Base-by-base conservation (phyloP, 1,140 invertebrate species). In the Tetragnatha versicolor region DNA sequence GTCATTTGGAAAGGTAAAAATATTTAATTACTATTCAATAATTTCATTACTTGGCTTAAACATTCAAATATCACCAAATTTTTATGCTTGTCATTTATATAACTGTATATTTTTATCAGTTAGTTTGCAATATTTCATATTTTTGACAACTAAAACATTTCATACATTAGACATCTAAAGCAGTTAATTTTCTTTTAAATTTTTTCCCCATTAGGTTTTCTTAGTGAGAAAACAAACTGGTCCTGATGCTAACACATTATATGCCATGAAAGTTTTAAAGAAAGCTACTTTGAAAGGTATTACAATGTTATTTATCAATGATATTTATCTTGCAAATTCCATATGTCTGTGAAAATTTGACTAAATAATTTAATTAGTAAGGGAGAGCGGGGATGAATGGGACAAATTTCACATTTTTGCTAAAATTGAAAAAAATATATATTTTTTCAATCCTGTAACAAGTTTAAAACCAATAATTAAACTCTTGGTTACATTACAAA, bases 251-350 rank as follows among this genome's bases (percentile, higher is more conserved):
- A 97, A 97, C 9, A 97, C 94, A 31, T 86, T 99, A 17, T 99
- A 99, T 88, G 98, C 98, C 10, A 99, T 99, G 98, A 99, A 99
- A 89, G 96, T 98, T 53, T 88, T 99, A 49, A 97, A 95, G 86
- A 99, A 99, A 88, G 98, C 98, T 35, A 99, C 97, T 27, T 87
- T 99, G n/a, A 99, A 98, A 92, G 94, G 92, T 93, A 87, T 49
- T 9, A 9, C 42, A 47, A 47, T 47, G 20, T 47, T 47, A 17
- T 47, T 47, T 20, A 25, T 58, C 9, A 25, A 25, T 58, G 27
- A 2, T 17, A 5, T 6, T 58, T 3, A 58, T 25, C 9, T 6
- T 25, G 14, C 4, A 58, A 25, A 27, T 58, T 58, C 29, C 22
- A 58, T 25, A 25, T 3, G 29, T 22, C 29, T 3, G 17, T 45